These are phyloP conservation scores for Oreohelix idahoensis DNA, from an alignment of 1,140 invertebrate species.

Conservation along the genomic window DNA sequence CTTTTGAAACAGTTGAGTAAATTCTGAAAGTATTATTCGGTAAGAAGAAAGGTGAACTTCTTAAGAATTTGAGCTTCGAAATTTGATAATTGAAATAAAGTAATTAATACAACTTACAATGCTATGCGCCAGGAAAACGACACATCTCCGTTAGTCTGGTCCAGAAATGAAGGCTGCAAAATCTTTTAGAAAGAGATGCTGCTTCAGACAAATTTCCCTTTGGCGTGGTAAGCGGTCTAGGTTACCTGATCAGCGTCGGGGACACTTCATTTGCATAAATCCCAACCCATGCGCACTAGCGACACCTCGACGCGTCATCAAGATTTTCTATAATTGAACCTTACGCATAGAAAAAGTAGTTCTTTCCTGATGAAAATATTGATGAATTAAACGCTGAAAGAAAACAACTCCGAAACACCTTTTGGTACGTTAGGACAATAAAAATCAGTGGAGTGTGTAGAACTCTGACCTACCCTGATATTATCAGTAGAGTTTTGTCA, in stretches of 20 bases:
- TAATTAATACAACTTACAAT: not conserved
- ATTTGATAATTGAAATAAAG: no score
- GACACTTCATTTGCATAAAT: conserved; percentile 30
- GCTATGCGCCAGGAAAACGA: not conserved
- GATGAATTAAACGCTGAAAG: not conserved
- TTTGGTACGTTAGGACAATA: not conserved
- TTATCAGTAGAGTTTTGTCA: conserved; percentile 23
- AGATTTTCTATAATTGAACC: not conserved
- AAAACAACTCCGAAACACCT: not conserved
- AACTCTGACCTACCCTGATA: not conserved
- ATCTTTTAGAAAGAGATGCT: not conserved
- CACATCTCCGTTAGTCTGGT: not conserved
- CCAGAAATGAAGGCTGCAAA: not conserved
- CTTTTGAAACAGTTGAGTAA: not conserved
- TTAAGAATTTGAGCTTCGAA: no score
- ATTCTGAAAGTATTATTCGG: not conserved
- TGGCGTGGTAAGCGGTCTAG: not conserved
- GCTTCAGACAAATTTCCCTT: not conserved
- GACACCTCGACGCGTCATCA: not conserved
- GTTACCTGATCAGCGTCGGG: not conserved
- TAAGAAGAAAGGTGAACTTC: not conserved
- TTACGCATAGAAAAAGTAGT: conserved; percentile 22
- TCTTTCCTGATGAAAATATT: not conserved
- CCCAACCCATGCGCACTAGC: conserved; percentile 20
- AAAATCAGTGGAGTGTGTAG: conserved; percentile 17